Conservation (phyloP, 2,113 vertebrate genomes). For the Dipodomys spectabilis region DNA sequence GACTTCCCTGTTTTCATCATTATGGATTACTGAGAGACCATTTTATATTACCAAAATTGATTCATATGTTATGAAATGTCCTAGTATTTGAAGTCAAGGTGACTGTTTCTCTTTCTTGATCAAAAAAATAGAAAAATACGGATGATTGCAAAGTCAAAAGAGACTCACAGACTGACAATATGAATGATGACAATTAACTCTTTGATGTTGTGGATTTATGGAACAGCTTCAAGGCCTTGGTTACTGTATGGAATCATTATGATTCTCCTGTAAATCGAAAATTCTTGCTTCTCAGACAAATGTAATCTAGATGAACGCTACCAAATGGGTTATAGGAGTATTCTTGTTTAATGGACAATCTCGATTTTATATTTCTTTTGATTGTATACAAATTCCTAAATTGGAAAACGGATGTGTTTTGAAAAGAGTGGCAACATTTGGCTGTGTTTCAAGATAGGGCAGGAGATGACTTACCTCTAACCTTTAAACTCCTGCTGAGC, state of each 20-base stretch:
- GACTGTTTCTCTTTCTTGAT: background rate
- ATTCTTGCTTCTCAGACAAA: background rate
- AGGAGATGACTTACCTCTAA: background rate
- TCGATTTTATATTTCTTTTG: background rate
- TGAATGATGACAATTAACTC: background rate
- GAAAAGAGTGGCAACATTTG: conserved; percentile 10
- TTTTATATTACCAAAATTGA: background rate
- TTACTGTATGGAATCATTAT: background rate
- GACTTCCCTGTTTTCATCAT: background rate
- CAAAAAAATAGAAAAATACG: background rate
- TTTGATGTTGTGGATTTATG: background rate
- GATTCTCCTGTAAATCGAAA: background rate
- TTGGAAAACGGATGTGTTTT: background rate
- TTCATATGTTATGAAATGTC: background rate
- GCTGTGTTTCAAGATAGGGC: conserved; percentile 34
- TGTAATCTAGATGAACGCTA: background rate
- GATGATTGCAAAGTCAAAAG: background rate
- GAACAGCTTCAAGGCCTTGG: background rate
- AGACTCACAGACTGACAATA: background rate
- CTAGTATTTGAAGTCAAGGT: background rate
- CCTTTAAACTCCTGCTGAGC: conserved; percentile 58
- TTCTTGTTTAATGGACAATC: background rate
- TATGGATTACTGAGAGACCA: background rate
- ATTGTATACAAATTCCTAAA: background rate
- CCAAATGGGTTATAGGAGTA: background rate